Evolutionary conservation across 2,113 vertebrate genomes (phyloP).

Genomic region (Crotalus tigris): DNA sequence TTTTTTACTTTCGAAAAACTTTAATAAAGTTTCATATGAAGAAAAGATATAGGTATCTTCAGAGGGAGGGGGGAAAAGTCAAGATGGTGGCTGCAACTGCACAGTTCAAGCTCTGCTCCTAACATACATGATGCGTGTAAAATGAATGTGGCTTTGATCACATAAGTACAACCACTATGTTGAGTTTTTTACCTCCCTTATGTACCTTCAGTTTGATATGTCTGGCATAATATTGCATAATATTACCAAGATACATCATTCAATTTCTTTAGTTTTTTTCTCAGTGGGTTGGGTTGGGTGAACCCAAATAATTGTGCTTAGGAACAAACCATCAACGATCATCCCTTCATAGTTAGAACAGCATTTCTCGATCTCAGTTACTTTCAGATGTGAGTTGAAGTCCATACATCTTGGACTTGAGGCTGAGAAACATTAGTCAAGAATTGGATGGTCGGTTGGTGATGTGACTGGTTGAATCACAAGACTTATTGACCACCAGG

Average conservation of each 20-base stretch:
- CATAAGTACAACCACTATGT: background rate
- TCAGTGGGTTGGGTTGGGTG: background rate
- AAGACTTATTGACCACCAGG: no score
- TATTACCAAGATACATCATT: background rate
- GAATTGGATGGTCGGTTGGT: no score
- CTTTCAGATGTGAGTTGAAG: background rate
- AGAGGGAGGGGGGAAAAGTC: background rate
- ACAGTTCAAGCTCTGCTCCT: background rate
- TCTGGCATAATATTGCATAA: background rate
- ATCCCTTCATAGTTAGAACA: background rate
- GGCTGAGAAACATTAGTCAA: no score
- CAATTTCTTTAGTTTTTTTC: background rate
- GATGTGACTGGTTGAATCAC: no score
- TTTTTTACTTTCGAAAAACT: background rate
- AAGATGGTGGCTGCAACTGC: background rate
- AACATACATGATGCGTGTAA: background rate
- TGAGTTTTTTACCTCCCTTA: background rate
- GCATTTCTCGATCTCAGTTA: background rate
- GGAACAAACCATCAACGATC: background rate
- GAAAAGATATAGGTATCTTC: background rate
- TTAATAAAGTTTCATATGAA: no score
- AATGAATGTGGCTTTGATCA: background rate
- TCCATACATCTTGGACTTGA: background rate
- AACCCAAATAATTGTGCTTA: background rate
- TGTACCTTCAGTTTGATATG: background rate